phyloP scores from a whole-genome alignment of 2,113 vertebrate species.

The Misgurnus anguillicaudatus region DNA sequence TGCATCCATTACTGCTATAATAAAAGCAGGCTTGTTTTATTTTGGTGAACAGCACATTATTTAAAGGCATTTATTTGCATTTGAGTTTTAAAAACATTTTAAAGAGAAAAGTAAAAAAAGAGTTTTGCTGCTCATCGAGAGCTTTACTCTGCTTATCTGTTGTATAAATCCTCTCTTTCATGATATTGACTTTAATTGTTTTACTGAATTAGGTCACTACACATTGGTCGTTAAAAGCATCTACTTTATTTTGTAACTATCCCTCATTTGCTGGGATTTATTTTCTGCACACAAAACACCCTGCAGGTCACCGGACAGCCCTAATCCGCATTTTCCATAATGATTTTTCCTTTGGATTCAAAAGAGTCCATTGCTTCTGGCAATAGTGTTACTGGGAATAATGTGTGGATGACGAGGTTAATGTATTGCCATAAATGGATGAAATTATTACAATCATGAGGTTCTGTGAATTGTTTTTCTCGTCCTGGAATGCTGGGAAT shows the following conservation, averaged over 20 bases:
- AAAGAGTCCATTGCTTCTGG: too few species aligned
- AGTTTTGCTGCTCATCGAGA: too few species aligned
- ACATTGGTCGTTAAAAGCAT: neutral
- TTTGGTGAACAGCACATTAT: too few species aligned
- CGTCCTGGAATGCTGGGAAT: slow-evolving; percentile 4
- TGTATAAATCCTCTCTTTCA: neutral
- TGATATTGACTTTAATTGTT: slow-evolving; percentile 8
- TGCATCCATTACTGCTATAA: too few species aligned
- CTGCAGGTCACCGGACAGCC: neutral
- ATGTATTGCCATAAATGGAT: neutral
- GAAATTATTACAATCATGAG: neutral
- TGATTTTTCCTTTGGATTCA: neutral
- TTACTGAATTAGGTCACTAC: slow-evolving; percentile 14
- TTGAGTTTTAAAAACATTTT: too few species aligned
- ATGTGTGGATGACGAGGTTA: neutral
- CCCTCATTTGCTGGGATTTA: slow-evolving; percentile 11
- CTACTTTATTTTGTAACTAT: neutral
- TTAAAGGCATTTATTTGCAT: too few species aligned
- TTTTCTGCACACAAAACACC: neutral
- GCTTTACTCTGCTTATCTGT: too few species aligned
- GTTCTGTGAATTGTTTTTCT: neutral
- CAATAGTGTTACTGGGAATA: neutral
- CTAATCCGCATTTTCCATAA: slow-evolving; percentile 29
- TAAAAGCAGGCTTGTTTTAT: too few species aligned
- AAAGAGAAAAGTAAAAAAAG: too few species aligned